phyloP scores from a whole-genome alignment of 2,113 vertebrate species.

The Albula glossodonta region DNA sequence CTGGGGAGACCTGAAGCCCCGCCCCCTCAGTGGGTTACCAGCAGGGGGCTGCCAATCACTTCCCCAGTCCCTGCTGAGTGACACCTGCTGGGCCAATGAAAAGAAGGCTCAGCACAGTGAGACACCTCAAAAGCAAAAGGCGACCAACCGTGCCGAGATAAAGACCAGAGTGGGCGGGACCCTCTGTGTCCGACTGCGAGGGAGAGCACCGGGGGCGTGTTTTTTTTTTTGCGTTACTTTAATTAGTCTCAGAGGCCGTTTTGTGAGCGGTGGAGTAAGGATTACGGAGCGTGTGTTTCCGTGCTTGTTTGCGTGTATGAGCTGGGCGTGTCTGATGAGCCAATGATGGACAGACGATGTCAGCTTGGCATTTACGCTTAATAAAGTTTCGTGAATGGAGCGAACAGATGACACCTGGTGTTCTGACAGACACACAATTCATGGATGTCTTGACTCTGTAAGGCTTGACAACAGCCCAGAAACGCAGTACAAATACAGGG shows the following conservation, averaged over 20 bases:
- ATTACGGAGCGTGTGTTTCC: neutral
- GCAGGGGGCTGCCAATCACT: neutral
- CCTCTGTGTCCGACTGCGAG: neutral
- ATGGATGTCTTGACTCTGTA: neutral
- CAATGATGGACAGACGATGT: neutral
- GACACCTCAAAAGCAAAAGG: neutral
- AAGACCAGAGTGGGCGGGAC: neutral
- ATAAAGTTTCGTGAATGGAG: neutral
- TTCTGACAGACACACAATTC: no score
- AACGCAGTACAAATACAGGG: no score
- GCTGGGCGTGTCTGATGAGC: neutral
- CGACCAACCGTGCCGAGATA: neutral
- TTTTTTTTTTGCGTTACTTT: neutral
- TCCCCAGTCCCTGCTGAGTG: neutral
- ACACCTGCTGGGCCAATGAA: slow-evolving; percentile 5
- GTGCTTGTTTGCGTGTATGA: neutral
- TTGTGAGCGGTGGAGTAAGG: neutral
- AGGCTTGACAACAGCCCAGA: no score
- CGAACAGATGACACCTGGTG: no score
- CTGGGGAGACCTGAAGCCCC: neutral
- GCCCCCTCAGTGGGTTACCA: neutral
- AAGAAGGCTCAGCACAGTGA: neutral
- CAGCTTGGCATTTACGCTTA: neutral
- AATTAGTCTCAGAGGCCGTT: neutral
- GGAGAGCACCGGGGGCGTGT: neutral